Conservation (phyloP, 2,797 vertebrate species). For the Apodemus agrarius region DNA sequence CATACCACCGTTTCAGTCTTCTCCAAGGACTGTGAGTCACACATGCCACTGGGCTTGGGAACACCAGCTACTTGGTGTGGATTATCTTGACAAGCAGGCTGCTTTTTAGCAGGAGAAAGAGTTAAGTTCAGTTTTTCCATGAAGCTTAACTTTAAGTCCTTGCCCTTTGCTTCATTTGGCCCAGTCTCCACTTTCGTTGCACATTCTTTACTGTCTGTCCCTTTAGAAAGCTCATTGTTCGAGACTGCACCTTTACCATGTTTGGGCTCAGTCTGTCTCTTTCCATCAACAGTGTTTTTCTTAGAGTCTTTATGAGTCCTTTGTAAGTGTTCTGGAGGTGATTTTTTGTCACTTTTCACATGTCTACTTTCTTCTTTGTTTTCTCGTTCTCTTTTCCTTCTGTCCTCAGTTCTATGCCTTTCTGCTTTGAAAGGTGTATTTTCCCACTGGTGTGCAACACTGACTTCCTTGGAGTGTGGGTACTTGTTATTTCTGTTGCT, state of each 20-base stretch:
- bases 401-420: conserved; percentile 86
- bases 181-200: conserved; percentile 65
- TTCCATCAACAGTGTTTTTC: conserved; percentile 69
- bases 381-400: conserved; percentile 87
- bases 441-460: conserved; percentile 82
- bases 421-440: conserved; percentile 88
- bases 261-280: conserved; percentile 71
- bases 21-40: conserved; percentile 58
- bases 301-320: conserved; percentile 79
- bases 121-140: conserved; percentile 99
- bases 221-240: conserved; percentile 67
- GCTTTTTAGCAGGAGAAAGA: conserved; percentile 95
- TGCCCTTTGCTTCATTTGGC: conserved; percentile 84
- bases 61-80: conserved; percentile 56
- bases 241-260: conserved; percentile 66
- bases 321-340: conserved; percentile 73
- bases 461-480: conserved; percentile 77
- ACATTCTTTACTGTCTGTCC: conserved; percentile 53
- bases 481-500: conserved; percentile 86
- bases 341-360: conserved; percentile 84
- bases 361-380: conserved; percentile 84
- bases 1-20: conserved; percentile 62
- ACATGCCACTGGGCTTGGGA: conserved; percentile 26
- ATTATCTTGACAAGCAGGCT: conserved; percentile 67
- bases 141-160: conserved; percentile 95